A percentile compares a stretch with the other conserved stretches of the same genome.
Conservation (phyloP, 2,888 invertebrate genomes). For the Elysia crispata region DNA sequence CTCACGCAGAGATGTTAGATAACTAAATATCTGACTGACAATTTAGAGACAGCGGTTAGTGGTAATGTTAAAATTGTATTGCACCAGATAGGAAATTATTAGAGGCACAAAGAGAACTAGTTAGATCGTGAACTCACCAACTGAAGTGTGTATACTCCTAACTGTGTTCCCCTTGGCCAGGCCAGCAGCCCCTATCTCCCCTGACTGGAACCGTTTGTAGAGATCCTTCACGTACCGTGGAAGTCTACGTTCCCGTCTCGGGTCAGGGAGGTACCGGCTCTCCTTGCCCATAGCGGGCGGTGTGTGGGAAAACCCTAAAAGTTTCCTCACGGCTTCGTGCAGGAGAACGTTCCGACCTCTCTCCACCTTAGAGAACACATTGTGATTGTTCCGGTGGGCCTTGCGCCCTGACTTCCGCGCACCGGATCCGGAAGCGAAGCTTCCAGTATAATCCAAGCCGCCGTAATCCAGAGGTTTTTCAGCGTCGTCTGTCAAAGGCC, state of each 20-base stretch:
- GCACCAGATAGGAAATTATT: no score
- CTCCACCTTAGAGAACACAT: neutral
- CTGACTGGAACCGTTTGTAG: constrained; percentile 68
- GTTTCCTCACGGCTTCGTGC: constrained; percentile 62
- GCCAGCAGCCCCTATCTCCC: constrained; percentile 56
- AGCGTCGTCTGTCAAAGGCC: constrained; percentile 1
- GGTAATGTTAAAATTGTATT: no score
- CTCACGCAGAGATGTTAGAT: no score
- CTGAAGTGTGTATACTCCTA: constrained; percentile 66
- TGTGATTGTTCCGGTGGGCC: neutral
- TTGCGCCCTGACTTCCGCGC: no score
- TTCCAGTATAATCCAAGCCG: neutral
- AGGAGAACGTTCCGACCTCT: constrained; percentile 53
- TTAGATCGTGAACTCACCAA: constrained; percentile 60
- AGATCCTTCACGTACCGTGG: constrained; percentile 72
- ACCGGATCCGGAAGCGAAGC: neutral
- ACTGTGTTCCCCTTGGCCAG: constrained; percentile 67
- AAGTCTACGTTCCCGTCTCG: constrained; percentile 53
- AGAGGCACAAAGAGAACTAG: no score
- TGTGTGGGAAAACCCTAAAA: constrained; percentile 60
- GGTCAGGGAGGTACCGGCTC: constrained; percentile 54
- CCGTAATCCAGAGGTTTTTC: neutral
- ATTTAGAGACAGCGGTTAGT: no score
- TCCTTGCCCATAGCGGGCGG: constrained; percentile 28
- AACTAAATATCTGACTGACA: no score